Percentiles rank a stretch among this genome's conserved stretches.
Evolutionary conservation across 2,113 vertebrate species (phyloP).

Genomic region (Zosterops borbonicus): DNA sequence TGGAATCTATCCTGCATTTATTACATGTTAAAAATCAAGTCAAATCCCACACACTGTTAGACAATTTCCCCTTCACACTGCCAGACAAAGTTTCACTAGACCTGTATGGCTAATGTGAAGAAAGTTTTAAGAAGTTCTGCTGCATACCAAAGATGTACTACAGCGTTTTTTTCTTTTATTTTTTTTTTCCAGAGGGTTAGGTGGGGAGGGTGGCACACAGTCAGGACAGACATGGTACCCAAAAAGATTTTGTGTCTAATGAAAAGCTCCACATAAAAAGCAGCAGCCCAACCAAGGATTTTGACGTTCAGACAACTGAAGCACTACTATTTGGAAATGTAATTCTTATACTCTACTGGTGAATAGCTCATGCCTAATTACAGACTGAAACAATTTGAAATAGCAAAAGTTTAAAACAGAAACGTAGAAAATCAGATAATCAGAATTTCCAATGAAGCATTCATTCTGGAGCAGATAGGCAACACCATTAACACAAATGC

Average conservation of each 20-base stretch:
- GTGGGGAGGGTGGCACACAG: background rate
- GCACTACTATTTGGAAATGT: background rate
- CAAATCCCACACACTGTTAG: background rate
- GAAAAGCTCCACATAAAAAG: background rate
- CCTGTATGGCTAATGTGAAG: slow-evolving; percentile 2
- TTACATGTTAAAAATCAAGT: slow-evolving; percentile 9
- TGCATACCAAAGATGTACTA: background rate
- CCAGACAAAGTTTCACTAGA: background rate
- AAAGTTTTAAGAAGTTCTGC: background rate
- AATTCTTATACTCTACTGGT: background rate
- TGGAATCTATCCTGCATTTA: background rate
- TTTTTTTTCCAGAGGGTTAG: background rate
- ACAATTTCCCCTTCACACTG: background rate
- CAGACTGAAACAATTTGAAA: slow-evolving; percentile 1
- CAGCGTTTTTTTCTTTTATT: background rate
- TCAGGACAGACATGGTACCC: fast-evolving
- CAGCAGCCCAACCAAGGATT: background rate
- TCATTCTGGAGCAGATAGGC: background rate
- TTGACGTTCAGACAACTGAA: background rate
- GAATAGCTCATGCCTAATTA: background rate
- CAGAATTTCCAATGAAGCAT: background rate
- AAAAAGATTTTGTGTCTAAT: background rate
- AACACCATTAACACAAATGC: background rate
- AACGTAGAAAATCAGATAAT: background rate
- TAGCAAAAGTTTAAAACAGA: background rate